phyloP scores from a whole-genome alignment of 2,113 vertebrate species.

The Alouatta palliata region DNA sequence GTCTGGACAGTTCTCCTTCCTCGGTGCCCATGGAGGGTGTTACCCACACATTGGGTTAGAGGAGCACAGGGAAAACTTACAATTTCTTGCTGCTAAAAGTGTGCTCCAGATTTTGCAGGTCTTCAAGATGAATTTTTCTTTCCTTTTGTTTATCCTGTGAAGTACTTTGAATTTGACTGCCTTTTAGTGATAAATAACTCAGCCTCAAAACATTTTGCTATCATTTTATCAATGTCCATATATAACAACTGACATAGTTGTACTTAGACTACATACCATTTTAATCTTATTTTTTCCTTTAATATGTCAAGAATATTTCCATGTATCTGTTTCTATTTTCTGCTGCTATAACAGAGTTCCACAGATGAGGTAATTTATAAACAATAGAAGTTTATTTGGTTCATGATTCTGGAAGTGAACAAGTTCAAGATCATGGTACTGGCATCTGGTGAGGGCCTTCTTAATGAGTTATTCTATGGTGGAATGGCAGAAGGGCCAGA shows the following conservation, averaged over 20 bases:
- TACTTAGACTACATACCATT: not conserved
- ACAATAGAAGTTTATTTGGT: not conserved
- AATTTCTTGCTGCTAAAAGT: constrained; percentile 5
- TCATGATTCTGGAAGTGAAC: not conserved
- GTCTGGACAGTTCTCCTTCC: no score
- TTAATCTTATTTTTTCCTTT: constrained; percentile 19
- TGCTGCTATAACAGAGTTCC: not conserved
- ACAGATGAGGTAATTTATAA: not conserved
- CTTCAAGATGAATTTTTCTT: not conserved
- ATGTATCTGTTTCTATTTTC: not conserved
- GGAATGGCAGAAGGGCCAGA: not conserved
- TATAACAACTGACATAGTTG: not conserved
- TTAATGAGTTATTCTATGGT: not conserved
- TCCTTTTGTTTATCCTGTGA: not conserved
- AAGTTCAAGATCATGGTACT: not conserved
- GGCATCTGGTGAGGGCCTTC: not conserved
- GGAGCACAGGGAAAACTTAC: not conserved
- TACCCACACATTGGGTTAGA: not conserved
- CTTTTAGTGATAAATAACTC: not conserved
- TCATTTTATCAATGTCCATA: not conserved
- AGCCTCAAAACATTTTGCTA: not conserved
- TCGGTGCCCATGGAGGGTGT: no score
- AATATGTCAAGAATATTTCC: not conserved
- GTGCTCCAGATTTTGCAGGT: not conserved
- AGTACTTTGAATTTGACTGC: not conserved